phyloP scores from a whole-genome alignment of 1,140 invertebrate species.

The Lepeophtheirus salmonis region DNA sequence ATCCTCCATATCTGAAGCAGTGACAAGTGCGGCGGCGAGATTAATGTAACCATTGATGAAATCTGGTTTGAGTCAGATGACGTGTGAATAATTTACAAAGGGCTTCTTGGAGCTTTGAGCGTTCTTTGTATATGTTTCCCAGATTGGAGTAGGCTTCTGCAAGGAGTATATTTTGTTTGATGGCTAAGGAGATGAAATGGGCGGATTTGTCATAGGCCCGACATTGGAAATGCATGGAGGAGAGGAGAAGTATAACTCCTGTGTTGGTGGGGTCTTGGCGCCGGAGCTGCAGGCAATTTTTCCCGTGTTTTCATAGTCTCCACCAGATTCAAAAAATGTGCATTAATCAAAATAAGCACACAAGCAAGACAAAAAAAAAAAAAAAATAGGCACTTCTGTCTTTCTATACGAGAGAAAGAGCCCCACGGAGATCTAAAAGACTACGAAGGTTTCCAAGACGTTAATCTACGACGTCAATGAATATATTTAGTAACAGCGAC shows the following conservation, averaged over 20 bases:
- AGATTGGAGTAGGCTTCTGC: conserved; percentile 98
- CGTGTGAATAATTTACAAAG: conserved; percentile 57
- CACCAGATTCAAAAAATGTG: conserved; percentile 70
- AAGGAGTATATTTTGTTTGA: conserved; percentile 90
- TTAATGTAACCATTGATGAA: conserved; percentile 99
- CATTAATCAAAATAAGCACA: conserved; percentile 21
- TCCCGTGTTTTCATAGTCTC: conserved; percentile 91
- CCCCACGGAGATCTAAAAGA: too few relatives aligned
- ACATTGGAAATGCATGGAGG: conserved; percentile 97
- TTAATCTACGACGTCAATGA: too few relatives aligned
- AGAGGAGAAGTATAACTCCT: conserved; percentile 78
- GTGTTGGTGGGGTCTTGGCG: conserved; percentile 90
- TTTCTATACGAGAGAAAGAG: too few relatives aligned
- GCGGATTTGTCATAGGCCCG: conserved; percentile 88
- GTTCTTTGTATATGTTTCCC: conserved; percentile 94
- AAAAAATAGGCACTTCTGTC: too few relatives aligned
- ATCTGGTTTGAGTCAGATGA: conserved; percentile 92
- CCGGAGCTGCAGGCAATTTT: conserved; percentile 97
- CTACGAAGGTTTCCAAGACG: too few relatives aligned
- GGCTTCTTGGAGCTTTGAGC: conserved; percentile 83
- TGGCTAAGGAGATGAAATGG: conserved; percentile 82
- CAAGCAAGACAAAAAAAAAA: background rate
- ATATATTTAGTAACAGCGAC: too few relatives aligned
- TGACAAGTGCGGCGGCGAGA: conserved; percentile 87
- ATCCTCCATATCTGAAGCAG: conserved; percentile 95